Base-by-base conservation (phyloP, 2,113 vertebrate genomes). In the Pionites leucogaster region DNA sequence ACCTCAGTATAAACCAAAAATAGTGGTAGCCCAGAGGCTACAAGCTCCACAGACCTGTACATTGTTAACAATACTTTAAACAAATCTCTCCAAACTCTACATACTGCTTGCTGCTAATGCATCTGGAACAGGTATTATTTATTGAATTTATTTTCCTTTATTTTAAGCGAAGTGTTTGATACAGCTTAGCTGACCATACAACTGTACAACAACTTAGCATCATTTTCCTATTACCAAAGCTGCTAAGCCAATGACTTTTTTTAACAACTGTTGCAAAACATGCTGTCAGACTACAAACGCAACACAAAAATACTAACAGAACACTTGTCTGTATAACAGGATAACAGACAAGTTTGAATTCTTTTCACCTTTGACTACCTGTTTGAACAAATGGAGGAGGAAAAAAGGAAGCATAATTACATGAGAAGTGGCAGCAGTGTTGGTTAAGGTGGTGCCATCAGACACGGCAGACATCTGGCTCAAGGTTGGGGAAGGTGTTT, bases 401-500 rank as follows among this genome's bases (percentile, higher is more conserved):
- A 96, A 97, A 88, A 95, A 96, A 97, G 96, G 95, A 97, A 97
- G 92, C 97, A 98, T 99, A 99, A 99, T 99, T 99, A 99, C 98
- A 96, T 98, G 98, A 98, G 98, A 98, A 92, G 97, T 96, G 97
- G 98, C 97, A 95, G 97, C 97, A 96, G 97, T 95, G 96, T 97
- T 96, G 96, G 98, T 98, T 98, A 98, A 96, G 96, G 96, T 96
- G 92, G 96, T 97, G 97, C 98, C 98, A 90, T 98, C 98, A 97
- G 98, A 98, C 90, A 97, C 97, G 89, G 98, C 93, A 87, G 98
- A 99, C 97, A 97, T 98, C 95, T 98, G 98, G 98, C 98, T 99
- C 98, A 98, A 96, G 90, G 98, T 98, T 96, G 99, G 98, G 97
- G 99, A 98, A 72, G 98, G 99, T 82, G 98, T 99, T 96, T 98